A percentile compares a stretch with the other conserved stretches of the same genome.
phyloP scores from a whole-genome alignment of 2,888 invertebrate genomes.

The Hirtodrosophila confusa region DNA sequence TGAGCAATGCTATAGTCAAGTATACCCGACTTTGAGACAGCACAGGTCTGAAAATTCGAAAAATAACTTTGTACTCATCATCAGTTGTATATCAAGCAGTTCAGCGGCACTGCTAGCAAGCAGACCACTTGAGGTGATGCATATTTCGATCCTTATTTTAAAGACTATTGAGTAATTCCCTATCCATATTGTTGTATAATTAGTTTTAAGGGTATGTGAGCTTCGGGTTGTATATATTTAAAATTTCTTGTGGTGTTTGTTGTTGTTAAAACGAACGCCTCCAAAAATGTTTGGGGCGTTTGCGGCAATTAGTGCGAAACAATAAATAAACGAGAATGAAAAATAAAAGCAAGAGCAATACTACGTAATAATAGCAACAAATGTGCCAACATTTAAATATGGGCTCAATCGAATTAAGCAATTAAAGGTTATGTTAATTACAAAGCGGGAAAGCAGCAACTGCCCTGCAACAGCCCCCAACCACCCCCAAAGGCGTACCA shows the following conservation, averaged over 20 bases:
- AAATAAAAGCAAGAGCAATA: slow-evolving; percentile 10
- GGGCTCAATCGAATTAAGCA: slow-evolving; percentile 55
- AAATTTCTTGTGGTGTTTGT: neutral
- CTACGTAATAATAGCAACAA: slow-evolving; percentile 21
- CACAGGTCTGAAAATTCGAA: too few relatives aligned
- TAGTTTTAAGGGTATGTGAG: slow-evolving; percentile 9
- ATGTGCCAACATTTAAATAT: slow-evolving; percentile 51
- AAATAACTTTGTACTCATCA: too few relatives aligned
- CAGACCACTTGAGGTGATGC: too few relatives aligned
- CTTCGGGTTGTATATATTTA: neutral
- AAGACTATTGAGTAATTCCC: too few relatives aligned
- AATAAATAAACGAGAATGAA: slow-evolving; percentile 20
- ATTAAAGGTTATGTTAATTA: slow-evolving; percentile 68
- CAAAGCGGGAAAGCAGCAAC: slow-evolving; percentile 1
- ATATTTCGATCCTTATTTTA: too few relatives aligned
- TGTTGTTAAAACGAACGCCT: slow-evolving; percentile 31
- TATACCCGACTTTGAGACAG: too few relatives aligned
- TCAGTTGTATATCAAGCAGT: too few relatives aligned
- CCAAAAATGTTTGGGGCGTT: slow-evolving; percentile 46
- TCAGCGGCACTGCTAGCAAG: too few relatives aligned
- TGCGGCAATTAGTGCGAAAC: slow-evolving; percentile 51
- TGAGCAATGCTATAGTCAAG: too few relatives aligned
- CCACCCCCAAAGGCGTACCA: neutral
- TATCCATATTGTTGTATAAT: neutral
- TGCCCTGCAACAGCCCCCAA: neutral